Conservation (phyloP, 2,113 vertebrate genomes). For the Pyxicephalus adspersus region DNA sequence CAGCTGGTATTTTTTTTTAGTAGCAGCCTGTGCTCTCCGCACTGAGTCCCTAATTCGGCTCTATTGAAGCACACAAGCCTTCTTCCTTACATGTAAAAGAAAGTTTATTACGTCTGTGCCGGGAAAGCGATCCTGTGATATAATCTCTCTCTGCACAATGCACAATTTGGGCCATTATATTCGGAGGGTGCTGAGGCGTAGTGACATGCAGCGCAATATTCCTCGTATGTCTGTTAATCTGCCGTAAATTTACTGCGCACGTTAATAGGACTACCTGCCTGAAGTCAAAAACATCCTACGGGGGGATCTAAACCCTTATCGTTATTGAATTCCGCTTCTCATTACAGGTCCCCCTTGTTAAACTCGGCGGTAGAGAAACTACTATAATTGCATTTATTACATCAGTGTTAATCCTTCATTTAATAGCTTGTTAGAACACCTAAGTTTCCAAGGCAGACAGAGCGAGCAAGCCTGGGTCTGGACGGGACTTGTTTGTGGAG, state of each 20-base stretch:
- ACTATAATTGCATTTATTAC: constrained; percentile 34
- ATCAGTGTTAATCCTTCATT: constrained; percentile 33
- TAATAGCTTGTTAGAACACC: constrained; percentile 28
- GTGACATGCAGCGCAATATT: constrained; percentile 45
- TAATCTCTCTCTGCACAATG: constrained; percentile 34
- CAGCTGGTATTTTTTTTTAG: too few species aligned
- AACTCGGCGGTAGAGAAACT: constrained; percentile 47
- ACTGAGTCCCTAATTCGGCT: neutral
- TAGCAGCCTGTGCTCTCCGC: too few species aligned
- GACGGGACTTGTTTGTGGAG: too few species aligned
- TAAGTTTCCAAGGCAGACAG: constrained; percentile 9
- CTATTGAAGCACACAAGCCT: neutral
- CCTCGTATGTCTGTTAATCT: neutral
- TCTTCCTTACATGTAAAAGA: constrained; percentile 27
- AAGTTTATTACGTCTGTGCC: constrained; percentile 65
- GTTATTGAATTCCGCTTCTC: neutral
- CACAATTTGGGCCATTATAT: constrained; percentile 62
- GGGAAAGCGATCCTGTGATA: constrained; percentile 61
- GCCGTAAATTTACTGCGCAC: neutral
- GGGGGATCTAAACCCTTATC: neutral
- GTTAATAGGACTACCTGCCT: neutral
- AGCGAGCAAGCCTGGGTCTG: neutral
- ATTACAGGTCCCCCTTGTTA: constrained; percentile 49
- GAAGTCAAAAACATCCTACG: neutral
- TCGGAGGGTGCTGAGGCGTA: constrained; percentile 60